phyloP scores from a whole-genome alignment of 2,113 vertebrate species.

The Poeciliopsis turrubarensis region DNA sequence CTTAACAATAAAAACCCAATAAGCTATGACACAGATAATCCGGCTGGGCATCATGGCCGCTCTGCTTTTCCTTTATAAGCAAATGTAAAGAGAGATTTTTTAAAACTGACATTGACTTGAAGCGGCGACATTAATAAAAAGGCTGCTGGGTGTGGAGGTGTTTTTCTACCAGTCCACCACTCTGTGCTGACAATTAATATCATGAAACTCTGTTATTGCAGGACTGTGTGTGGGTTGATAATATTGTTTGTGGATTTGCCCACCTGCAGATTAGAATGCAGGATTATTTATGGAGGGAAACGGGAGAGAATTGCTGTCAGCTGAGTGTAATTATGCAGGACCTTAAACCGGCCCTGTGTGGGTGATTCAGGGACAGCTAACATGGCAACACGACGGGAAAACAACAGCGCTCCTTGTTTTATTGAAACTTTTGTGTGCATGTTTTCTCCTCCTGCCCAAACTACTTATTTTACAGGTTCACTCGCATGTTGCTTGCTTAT shows the following conservation, averaged over 20 bases:
- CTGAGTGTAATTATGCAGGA: constrained; percentile 59
- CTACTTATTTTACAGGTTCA: neutral
- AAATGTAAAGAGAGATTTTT: constrained; percentile 53
- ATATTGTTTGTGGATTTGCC: constrained; percentile 67
- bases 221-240: constrained; percentile 64
- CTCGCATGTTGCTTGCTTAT: neutral
- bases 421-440: constrained; percentile 40
- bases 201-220: constrained; percentile 49
- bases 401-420: constrained; percentile 32
- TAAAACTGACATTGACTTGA: constrained; percentile 56
- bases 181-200: constrained; percentile 45
- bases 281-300: constrained; percentile 69
- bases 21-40: constrained; percentile 72
- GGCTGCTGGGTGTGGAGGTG: constrained; percentile 46
- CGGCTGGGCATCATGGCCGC: constrained; percentile 57
- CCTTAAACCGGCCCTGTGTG: constrained; percentile 54
- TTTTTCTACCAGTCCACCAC: constrained; percentile 50
- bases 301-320: constrained; percentile 57
- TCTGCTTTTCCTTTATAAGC: constrained; percentile 61
- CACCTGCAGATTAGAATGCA: constrained; percentile 54
- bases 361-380: constrained; percentile 50
- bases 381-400: constrained; percentile 24
- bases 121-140: constrained; percentile 60
- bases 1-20: constrained; percentile 77
- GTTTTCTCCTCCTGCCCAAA: neutral